Evolutionary conservation across 2,797 vertebrate species (phyloP), one percentile per base, ranked within the genome.

Genomic region (Erpetoichthys calabaricus): DNA sequence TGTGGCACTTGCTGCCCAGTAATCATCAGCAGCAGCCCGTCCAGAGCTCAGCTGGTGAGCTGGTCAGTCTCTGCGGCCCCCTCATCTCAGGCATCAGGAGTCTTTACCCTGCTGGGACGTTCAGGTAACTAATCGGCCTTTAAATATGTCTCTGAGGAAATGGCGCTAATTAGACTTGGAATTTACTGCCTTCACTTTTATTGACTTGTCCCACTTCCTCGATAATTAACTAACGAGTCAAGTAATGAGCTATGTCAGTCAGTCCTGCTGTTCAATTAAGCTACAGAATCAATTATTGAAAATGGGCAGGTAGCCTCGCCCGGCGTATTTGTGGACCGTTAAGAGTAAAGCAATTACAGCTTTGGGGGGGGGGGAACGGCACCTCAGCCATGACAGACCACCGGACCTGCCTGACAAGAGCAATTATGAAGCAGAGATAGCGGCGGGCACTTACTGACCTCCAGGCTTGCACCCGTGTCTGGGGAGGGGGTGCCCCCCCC

Each of bases 201-300:
- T 99, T 99, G 94, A 99, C 94, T 96, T 97, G 94, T 97, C 91
- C 91, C 94, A 97, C 89, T 97, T 96, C 91, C 94, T 88, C 84
- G 89, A 98, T 97, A 99, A 98, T 99, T 97, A 98, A 97, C 92
- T 97, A 97, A 99, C 95, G 94, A 93, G 94, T 91, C 94, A 95
- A 94, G 91, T 99, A 99, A 99, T 98, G 95, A 97, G 92, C 94
- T 97, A 93, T 92, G 92, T 91, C 92, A 90, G 92, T 91, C 91
- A 92, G 89, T 94, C 91, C 87, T 89, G 92, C 89, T 91, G 92
- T 95, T 99, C 93, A 97, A 95, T 96, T 98, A 96, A 94, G 90
- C 73, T 84, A 88, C 81, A 80, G 82, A 98, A 97, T 97, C 95
- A 97, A 96, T 99, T 95, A 95, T 97, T 96, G 92, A 94, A 91